phyloP scores from a whole-genome alignment of 1,140 invertebrate species.

The Phortica variegata region DNA sequence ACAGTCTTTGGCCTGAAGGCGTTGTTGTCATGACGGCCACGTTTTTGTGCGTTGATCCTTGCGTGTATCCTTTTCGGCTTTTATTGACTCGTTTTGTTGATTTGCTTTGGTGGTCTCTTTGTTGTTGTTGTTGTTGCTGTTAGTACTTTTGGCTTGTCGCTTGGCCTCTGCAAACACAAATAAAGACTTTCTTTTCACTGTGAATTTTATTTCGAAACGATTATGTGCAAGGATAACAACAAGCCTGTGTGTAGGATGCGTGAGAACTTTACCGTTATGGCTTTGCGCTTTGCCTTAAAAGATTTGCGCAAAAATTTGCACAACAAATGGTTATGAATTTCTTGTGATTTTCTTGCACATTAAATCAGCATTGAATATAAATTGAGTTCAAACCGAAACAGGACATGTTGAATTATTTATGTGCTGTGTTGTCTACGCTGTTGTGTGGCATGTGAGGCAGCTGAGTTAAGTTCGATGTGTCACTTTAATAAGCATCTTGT shows the following conservation, averaged over 20 bases:
- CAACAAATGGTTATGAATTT: constrained; percentile 54
- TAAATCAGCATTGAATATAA: constrained; percentile 36
- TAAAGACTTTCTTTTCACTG: constrained; percentile 55
- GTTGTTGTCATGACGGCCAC: constrained; percentile 4
- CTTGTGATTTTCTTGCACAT: constrained; percentile 14
- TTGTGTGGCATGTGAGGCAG: too few relatives aligned
- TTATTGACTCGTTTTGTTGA: constrained; percentile 19
- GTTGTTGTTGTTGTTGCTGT: too few relatives aligned
- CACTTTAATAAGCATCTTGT: too few relatives aligned
- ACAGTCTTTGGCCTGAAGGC: constrained; percentile 21
- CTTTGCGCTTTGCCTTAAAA: background rate
- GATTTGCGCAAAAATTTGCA: constrained; percentile 51
- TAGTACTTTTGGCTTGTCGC: too few relatives aligned
- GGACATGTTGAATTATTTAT: too few relatives aligned
- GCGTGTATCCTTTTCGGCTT: constrained; percentile 44
- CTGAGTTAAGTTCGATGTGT: too few relatives aligned
- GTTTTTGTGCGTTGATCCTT: background rate
- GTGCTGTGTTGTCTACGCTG: too few relatives aligned
- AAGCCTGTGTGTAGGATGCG: background rate
- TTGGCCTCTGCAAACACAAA: constrained; percentile 46
- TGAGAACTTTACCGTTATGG: background rate
- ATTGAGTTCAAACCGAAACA: too few relatives aligned
- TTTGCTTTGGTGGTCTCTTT: too few relatives aligned
- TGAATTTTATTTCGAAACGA: too few relatives aligned
- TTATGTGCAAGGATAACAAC: constrained; percentile 36